Evolutionary conservation across 2,888 invertebrate genomes (phyloP), one percentile per base, ranked within the genome.

Genomic region (Apocheima hispidaria): DNA sequence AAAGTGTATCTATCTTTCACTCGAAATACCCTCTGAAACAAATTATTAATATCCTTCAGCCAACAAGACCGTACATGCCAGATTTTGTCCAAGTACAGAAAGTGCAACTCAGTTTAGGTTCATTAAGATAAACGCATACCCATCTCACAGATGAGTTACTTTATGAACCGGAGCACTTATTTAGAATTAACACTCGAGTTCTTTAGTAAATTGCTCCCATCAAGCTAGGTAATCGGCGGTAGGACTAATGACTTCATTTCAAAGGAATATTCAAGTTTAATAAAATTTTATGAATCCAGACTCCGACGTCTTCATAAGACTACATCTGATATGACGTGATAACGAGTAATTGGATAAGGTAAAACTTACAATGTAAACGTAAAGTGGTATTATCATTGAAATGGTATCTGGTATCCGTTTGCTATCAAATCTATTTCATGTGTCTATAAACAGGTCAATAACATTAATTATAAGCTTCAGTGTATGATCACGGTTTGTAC

Each of bases 231-330:
- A 49, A 49, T 49, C 40, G 35, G 1, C 33, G 23, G 23, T 46
- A 48, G 6, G 18, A 46, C 43, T 51, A 60, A 60, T 60, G 44
- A 55, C 60, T 60, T 55, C 55, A 60, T 60, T 55, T 36, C 30
- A 38, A 30, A 46, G 30, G 50, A 53, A 53, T 50, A 60, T 54
- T 16, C 49, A 30, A 40, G 48, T 53, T 30, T 36, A 51, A 53
- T 43, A 40, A 59, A 52, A 23, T 52, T 46, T 59, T 52, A 52
- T 16, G 53, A 30, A 4, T 43, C n/a, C 33, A 18, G 21, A 18
- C 40, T 51, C 18, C 10, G 9, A 5, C 21, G 30, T 23, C 9
- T 38, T 14, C 36, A 7, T 9, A 12, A 38, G 2, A 7, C 7
- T 30, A 48, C 16, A 41, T 48, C 33, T 35, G 50, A 51, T 51